Percentiles rank a stretch among this genome's conserved stretches.
These are phyloP conservation scores for Odontothrips loti DNA, from an alignment of 2,888 invertebrate species.

Conservation along the genomic window DNA sequence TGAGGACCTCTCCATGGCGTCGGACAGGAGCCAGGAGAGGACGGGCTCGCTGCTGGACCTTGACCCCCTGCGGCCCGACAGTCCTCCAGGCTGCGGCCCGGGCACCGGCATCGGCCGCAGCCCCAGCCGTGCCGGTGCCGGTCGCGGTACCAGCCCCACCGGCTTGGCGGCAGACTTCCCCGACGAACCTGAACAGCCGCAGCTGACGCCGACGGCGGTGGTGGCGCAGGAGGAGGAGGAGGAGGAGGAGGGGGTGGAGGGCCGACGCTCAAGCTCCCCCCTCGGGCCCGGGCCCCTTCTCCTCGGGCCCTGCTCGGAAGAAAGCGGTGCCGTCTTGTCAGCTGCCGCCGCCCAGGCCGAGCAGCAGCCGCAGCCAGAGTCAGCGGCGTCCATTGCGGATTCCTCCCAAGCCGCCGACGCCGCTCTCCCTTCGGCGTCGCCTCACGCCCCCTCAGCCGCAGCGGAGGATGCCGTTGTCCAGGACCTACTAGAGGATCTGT, in stretches of 20 bases:
- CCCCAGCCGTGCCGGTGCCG: not conserved
- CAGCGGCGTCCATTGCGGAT: not conserved
- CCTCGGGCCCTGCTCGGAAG: constrained; percentile 23
- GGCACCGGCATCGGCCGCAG: constrained; percentile 33
- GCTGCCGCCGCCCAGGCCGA: not conserved
- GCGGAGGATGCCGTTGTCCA: constrained; percentile 26
- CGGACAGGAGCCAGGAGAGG: constrained; percentile 27
- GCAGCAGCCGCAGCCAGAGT: not conserved
- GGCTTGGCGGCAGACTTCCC: not conserved
- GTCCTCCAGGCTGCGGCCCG: not conserved
- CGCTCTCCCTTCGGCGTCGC: not conserved
- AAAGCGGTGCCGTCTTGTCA: constrained; percentile 30
- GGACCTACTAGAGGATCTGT: not conserved
- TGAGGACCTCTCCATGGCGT: constrained; percentile 29
- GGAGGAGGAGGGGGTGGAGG: not conserved
- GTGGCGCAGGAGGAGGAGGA: not conserved
- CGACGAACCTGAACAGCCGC: not conserved
- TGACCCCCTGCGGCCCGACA: constrained; percentile 25
- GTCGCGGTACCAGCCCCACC: constrained; percentile 3
- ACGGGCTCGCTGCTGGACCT: constrained; percentile 15
- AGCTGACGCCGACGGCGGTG: not conserved
- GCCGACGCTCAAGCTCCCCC: constrained; percentile 20
- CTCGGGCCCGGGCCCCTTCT: constrained; percentile 20
- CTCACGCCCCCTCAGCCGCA: not conserved
- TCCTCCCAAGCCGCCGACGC: not conserved